Percentiles rank a stretch among this genome's conserved stretches.
phyloP scores from a whole-genome alignment of 2,113 vertebrate genomes.

The Jacana jacana region DNA sequence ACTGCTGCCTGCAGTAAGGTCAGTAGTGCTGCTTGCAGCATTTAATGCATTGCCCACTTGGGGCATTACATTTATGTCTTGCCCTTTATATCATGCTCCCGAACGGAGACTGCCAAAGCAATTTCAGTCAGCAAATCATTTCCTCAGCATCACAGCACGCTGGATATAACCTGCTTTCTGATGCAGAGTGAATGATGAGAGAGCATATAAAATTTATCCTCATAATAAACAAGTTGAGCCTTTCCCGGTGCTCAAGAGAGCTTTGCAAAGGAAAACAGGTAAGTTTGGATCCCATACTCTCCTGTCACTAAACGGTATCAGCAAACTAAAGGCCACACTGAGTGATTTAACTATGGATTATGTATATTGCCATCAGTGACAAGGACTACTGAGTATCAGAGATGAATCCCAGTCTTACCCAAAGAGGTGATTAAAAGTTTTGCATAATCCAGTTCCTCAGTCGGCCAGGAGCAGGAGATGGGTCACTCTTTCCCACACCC shows the following conservation, averaged over 20 bases:
- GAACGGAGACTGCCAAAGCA: not conserved
- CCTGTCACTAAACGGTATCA: not conserved
- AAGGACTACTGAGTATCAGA: not conserved
- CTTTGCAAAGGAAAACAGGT: not conserved
- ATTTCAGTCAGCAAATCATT: not conserved
- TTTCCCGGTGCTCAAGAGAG: not conserved
- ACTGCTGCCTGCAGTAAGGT: not conserved
- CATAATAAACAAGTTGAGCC: not conserved
- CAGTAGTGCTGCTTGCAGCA: not conserved
- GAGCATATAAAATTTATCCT: not conserved
- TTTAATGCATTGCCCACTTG: not conserved
- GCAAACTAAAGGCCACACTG: not conserved
- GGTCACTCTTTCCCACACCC: not conserved
- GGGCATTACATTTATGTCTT: not conserved
- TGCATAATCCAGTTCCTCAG: not conserved
- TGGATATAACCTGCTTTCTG: not conserved
- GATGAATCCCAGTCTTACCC: not conserved
- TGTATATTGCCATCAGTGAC: not conserved
- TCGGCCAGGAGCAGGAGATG: not conserved
- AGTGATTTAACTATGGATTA: not conserved
- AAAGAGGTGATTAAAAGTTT: not conserved
- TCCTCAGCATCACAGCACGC: not conserved
- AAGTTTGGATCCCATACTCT: not conserved
- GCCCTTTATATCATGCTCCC: not conserved
- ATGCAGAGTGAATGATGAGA: not conserved